A percentile compares a stretch with the other conserved stretches of the same genome.
phyloP scores from a whole-genome alignment of 2,888 invertebrate genomes.

The Sepiola atlantica region DNA sequence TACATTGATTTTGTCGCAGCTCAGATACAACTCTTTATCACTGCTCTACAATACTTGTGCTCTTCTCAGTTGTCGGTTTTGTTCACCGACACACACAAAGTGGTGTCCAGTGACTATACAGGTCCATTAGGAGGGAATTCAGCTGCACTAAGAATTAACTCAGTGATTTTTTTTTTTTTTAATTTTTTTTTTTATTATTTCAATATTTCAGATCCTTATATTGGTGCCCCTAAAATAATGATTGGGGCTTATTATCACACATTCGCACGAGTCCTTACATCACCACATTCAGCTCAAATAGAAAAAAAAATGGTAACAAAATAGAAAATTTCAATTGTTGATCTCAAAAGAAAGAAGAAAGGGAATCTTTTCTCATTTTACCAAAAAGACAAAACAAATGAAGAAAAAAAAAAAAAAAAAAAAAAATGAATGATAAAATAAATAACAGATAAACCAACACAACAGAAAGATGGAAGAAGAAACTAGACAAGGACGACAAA shows the following conservation, averaged over 20 bases:
- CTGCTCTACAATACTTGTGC: slow-evolving; percentile 32
- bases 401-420: neutral
- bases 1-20: neutral
- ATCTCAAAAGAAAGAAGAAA: slow-evolving; percentile 32
- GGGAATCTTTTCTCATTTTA: neutral
- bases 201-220: neutral
- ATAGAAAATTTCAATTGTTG: neutral
- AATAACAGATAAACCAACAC: slow-evolving; percentile 24
- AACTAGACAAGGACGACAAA: neutral
- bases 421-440: neutral
- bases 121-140: neutral
- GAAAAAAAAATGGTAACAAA: neutral
- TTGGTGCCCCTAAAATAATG: neutral
- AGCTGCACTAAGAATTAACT: neutral
- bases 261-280: neutral
- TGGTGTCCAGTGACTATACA: neutral
- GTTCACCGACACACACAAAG: neutral
- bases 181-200: neutral
- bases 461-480: neutral
- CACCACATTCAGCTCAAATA: neutral
- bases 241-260: neutral
- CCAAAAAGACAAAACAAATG: neutral
- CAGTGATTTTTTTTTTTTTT: too few relatives aligned
- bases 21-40: neutral
- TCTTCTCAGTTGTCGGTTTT: neutral